Evolutionary conservation across 2,888 invertebrate species (phyloP).

Genomic region (Rambutsinella grinnellia): DNA sequence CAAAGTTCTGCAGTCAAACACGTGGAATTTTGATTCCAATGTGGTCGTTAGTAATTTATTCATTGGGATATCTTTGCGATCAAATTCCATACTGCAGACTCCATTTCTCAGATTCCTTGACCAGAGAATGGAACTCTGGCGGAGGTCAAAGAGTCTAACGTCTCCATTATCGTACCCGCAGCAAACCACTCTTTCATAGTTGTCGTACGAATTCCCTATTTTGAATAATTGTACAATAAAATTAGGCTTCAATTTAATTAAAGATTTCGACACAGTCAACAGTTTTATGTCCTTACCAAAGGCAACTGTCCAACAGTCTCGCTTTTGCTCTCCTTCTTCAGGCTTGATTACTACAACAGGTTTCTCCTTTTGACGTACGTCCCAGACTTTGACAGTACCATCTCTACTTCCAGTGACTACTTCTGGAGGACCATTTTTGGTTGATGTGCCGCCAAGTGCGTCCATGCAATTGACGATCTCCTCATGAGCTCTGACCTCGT

Average conservation of each 20-base stretch:
- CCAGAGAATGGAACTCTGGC: slow-evolving; percentile 87
- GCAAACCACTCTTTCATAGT: slow-evolving; percentile 85
- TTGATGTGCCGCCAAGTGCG: slow-evolving; percentile 88
- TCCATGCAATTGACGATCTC: slow-evolving; percentile 93
- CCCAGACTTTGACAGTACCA: slow-evolving; percentile 96
- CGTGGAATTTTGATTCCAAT: slow-evolving; percentile 89
- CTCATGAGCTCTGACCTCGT: slow-evolving; percentile 83
- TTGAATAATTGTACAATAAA: neutral
- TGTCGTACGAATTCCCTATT: slow-evolving; percentile 85
- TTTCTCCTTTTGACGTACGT: slow-evolving; percentile 87
- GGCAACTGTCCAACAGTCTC: slow-evolving; percentile 95
- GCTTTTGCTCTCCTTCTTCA: slow-evolving; percentile 76
- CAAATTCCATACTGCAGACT: slow-evolving; percentile 82
- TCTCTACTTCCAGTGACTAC: slow-evolving; percentile 94
- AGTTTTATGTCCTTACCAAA: slow-evolving; percentile 76
- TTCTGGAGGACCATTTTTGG: slow-evolving; percentile 87
- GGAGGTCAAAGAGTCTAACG: slow-evolving; percentile 91
- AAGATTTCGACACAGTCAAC: neutral
- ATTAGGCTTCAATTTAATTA: neutral
- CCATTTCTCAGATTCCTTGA: slow-evolving; percentile 94
- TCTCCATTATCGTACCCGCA: slow-evolving; percentile 98
- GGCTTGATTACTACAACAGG: slow-evolving; percentile 94
- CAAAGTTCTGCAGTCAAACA: slow-evolving; percentile 90
- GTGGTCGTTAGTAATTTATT: slow-evolving; percentile 94
- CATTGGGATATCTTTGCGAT: slow-evolving; percentile 93